Conservation (phyloP, 2,113 vertebrate species). For the Gasterosteus nipponicus region DNA sequence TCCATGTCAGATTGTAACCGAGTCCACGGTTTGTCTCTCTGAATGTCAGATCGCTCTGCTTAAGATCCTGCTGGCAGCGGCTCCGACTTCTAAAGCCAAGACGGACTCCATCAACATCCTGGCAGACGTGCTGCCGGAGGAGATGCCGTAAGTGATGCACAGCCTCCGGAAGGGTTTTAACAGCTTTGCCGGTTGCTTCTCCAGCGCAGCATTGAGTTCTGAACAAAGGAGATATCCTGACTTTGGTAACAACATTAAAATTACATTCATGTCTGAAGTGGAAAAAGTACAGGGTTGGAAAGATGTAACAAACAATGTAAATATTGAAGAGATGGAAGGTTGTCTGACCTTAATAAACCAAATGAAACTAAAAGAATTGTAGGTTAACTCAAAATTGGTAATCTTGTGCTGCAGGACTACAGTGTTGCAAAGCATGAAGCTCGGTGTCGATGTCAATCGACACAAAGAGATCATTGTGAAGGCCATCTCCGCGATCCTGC, state of each 20-base stretch:
- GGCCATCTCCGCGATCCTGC: slow-evolving; percentile 94
- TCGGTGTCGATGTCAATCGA: slow-evolving; percentile 95
- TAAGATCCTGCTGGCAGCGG: slow-evolving; percentile 96
- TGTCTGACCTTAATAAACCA: neutral
- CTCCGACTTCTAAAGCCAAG: slow-evolving; percentile 98
- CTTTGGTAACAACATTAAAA: neutral
- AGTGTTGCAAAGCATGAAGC: slow-evolving; percentile 98
- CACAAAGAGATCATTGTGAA: slow-evolving; percentile 99
- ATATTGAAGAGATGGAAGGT: neutral
- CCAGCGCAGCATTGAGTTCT: neutral
- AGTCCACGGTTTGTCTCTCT: neutral
- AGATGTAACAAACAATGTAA: neutral
- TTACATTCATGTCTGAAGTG: neutral
- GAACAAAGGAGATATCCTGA: neutral
- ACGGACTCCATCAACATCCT: slow-evolving; percentile 99
- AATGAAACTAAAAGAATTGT: neutral
- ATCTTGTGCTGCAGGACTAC: slow-evolving; percentile 86
- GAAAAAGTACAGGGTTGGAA: neutral
- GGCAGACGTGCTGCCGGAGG: slow-evolving; percentile 95
- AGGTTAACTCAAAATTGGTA: neutral
- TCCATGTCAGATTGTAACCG: neutral
- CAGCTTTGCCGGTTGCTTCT: neutral
- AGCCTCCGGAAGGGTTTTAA: neutral
- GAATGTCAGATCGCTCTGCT: slow-evolving; percentile 90
- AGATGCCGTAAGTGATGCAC: slow-evolving; percentile 94